phyloP scores from a whole-genome alignment of 2,888 invertebrate species.

The Drosophila differens region DNA sequence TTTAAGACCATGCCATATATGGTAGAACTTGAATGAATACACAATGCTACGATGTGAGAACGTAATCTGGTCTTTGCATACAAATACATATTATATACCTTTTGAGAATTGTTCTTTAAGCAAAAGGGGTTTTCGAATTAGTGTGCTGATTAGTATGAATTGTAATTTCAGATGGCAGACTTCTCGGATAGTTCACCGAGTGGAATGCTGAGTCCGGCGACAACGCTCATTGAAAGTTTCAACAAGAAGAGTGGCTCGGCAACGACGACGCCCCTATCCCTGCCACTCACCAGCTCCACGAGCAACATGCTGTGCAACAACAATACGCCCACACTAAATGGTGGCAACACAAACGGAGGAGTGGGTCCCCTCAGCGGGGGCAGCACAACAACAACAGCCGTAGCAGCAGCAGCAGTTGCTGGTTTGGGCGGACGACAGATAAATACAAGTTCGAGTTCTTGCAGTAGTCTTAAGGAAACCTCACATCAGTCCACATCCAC shows the following conservation, averaged over 20 bases:
- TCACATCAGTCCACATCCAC: slow-evolving; percentile 83
- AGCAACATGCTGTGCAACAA: slow-evolving; percentile 30
- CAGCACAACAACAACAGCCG: slow-evolving; percentile 29
- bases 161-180: slow-evolving; percentile 84
- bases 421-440: slow-evolving; percentile 70
- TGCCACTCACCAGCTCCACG: slow-evolving; percentile 70
- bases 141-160: not conserved
- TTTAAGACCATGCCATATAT: slow-evolving; percentile 8
- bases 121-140: not conserved
- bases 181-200: slow-evolving; percentile 85
- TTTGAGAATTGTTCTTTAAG: not conserved
- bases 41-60: not conserved
- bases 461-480: slow-evolving; percentile 86
- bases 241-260: slow-evolving; percentile 87
- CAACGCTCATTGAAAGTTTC: slow-evolving; percentile 90
- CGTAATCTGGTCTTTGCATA: not conserved
- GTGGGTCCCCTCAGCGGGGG: slow-evolving; percentile 41
- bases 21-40: slow-evolving; percentile 1
- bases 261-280: slow-evolving; percentile 40
- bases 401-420: slow-evolving; percentile 33
- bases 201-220: slow-evolving; percentile 86
- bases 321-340: slow-evolving; percentile 42
- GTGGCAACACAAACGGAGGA: slow-evolving; percentile 41
- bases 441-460: slow-evolving; percentile 83
- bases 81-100: not conserved